Evolutionary conservation across 2,113 vertebrate species (phyloP).

Genomic region (Dipodomys stephensi): DNA sequence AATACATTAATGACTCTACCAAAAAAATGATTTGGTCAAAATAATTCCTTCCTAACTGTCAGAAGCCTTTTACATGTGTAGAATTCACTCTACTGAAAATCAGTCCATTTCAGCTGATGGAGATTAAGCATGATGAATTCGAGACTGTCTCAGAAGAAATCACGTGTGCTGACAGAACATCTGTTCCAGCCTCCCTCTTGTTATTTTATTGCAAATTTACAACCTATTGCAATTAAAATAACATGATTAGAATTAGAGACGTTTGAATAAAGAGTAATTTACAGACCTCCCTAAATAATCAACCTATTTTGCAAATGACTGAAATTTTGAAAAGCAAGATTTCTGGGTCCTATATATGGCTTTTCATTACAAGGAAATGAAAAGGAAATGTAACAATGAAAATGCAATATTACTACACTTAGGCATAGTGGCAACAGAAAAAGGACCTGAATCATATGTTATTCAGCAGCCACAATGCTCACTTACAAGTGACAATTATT

Average conservation of each 20-base stretch:
- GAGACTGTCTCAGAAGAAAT: constrained; percentile 60
- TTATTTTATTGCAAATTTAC: constrained; percentile 73
- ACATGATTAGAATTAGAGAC: constrained; percentile 59
- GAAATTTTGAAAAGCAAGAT: constrained; percentile 20
- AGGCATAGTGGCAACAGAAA: background rate
- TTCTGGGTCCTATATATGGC: background rate
- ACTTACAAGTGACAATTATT: background rate
- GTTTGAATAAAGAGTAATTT: constrained; percentile 72
- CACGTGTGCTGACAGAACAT: constrained; percentile 30
- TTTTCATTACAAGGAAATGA: constrained; percentile 38
- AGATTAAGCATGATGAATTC: background rate
- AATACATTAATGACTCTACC: constrained; percentile 21
- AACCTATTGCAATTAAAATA: constrained; percentile 72
- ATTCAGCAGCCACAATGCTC: background rate
- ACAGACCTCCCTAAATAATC: constrained; percentile 55
- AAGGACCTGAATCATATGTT: background rate
- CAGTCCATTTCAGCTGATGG: constrained; percentile 1
- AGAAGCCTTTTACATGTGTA: constrained; percentile 30
- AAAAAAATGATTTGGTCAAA: background rate
- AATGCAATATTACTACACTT: background rate
- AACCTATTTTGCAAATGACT: constrained; percentile 68
- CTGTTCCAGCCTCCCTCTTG: constrained; percentile 48
- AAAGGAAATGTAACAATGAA: background rate
- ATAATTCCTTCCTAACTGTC: background rate
- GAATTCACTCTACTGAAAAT: constrained; percentile 44